These are phyloP conservation scores for Lithophane ornitopus DNA, from an alignment of 2,888 invertebrate genomes.

Conservation along the genomic window DNA sequence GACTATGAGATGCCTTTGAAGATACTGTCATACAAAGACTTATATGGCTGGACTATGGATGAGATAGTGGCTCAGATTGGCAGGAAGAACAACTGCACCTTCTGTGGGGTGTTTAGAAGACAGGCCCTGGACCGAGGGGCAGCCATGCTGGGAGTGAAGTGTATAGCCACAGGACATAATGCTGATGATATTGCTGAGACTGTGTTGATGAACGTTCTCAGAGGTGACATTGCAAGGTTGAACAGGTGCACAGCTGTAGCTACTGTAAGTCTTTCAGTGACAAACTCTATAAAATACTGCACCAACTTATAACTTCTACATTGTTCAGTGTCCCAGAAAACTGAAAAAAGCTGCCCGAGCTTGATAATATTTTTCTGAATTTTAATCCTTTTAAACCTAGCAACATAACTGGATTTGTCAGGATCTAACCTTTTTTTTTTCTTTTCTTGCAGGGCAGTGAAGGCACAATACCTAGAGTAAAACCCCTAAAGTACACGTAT, in stretches of 20 bases:
- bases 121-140: conserved; percentile 99
- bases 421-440: background rate
- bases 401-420: background rate
- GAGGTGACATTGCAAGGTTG: conserved; percentile 98
- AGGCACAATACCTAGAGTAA: conserved; percentile 97
- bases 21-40: conserved; percentile 98
- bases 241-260: conserved; percentile 97
- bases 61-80: conserved; percentile 97
- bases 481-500: conserved; percentile 99
- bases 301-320: background rate
- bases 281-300: background rate
- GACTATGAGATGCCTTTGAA: conserved; percentile 98
- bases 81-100: conserved; percentile 98
- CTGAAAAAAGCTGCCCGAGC: no score
- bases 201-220: conserved; percentile 98
- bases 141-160: conserved; percentile 95
- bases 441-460: conserved; percentile 92
- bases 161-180: conserved; percentile 99
- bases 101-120: conserved; percentile 98
- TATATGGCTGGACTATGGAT: conserved; percentile 99
- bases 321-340: no score
- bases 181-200: conserved; percentile 99
- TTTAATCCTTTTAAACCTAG: background rate
- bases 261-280: conserved; percentile 92
- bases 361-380: background rate